Conservation (phyloP, 1,140 invertebrate species). For the roundworm (Caenorhabditis elegans) region DNA sequence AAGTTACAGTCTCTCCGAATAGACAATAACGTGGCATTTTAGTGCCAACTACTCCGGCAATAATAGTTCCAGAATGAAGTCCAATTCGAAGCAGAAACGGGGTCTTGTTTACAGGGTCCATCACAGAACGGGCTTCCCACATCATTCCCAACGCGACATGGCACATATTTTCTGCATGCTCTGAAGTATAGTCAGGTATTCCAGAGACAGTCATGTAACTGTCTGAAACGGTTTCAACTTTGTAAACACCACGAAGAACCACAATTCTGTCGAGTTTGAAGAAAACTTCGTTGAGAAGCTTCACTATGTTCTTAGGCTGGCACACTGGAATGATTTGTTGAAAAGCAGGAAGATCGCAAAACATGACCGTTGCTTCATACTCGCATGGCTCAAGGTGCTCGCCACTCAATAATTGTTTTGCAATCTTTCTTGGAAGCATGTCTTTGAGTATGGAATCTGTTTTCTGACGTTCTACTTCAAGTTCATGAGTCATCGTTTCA, state of each 20-base stretch:
- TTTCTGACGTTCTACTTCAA: conserved; percentile 92
- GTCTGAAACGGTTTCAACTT: conserved; percentile 99
- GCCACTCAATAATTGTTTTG: conserved; percentile 59
- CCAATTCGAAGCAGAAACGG: conserved; percentile 56
- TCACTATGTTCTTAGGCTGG: conserved; percentile 52
- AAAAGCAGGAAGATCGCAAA: conserved; percentile 57
- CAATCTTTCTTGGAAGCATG: conserved; percentile 58
- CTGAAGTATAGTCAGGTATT: conserved; percentile 84
- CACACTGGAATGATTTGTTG: conserved; percentile 60
- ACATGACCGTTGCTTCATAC: conserved; percentile 61
- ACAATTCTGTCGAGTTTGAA: conserved; percentile 52
- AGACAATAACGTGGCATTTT: conserved; percentile 72
- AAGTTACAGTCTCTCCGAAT: conserved; percentile 78
- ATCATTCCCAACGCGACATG: conserved; percentile 78
- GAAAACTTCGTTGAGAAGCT: conserved; percentile 29
- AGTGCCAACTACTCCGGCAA: conserved; percentile 70
- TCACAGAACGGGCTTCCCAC: conserved; percentile 62
- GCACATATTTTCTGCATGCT: conserved; percentile 90
- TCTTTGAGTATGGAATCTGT: conserved; percentile 75
- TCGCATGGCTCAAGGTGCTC: conserved; percentile 56
- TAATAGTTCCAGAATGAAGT: conserved; percentile 61
- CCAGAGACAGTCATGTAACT: conserved; percentile 99
- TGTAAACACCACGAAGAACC: conserved; percentile 54
- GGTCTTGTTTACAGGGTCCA: conserved; percentile 57
- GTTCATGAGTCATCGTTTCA: conserved; percentile 87